Evolutionary conservation across 2,888 invertebrate species (phyloP), one percentile per base, ranked within the genome.

Genomic region (Drosophila acutilabella): DNA sequence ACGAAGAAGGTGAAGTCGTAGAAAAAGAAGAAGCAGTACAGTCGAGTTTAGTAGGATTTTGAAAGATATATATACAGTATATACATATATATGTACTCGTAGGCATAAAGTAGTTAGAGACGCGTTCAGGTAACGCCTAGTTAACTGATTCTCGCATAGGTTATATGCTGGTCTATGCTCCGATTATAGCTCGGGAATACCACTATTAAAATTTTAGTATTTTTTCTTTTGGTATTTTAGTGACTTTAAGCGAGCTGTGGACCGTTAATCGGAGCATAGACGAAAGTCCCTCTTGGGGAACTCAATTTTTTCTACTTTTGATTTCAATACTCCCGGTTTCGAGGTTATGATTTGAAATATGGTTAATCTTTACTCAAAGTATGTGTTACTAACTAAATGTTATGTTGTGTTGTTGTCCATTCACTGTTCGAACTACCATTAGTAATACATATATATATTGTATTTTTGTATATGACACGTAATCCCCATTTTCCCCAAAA

Each of bases 321-420:
- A 30, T 30, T 30, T 30, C 8, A 30, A 30, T 30, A 30, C 8
- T 30, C 30, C 30, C 30, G 30, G 6, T 7, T 7, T 30, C 30
- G 11, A 36, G 4, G 13, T 13, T 36, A 13, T 36, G 4, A 13
- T 36, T 33, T n/a, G 4, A 33, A 20, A 33, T 54, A 54, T 42
- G 42, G 33, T 54, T 44, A 61, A 47, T 16, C 50, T 20, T 57
- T 47, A 47, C 59, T 56, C 51, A 47, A 30, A 30, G 8, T 68
- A 44, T 18, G 78, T 81, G 76, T 81, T 73, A 70, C 16, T 36
- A 64, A 64, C 50, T 81, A 56, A 81, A 81, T 81, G 80, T 81
- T 84, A 77, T 72, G 80, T 74, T 80, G 80, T 84, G 62, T 73
- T 73, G 74, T 74, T 74, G 74, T 73, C 54, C 68, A 48, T 45